Base-by-base conservation (phyloP, 2,888 invertebrate genomes). In the Stenoptilia bipunctidactyla region DNA sequence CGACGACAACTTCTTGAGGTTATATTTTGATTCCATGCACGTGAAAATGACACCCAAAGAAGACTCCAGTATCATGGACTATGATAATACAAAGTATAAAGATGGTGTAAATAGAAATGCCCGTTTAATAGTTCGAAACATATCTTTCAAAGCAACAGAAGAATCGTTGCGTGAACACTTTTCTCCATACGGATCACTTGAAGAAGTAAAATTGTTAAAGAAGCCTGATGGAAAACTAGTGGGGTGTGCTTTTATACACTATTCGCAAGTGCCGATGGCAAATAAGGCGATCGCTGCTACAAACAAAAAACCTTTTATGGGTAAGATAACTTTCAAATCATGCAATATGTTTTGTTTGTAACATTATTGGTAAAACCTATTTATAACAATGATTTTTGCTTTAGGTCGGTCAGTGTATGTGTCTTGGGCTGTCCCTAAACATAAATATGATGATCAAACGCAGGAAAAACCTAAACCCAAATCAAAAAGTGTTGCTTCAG, bases 241-340 rank as follows among this genome's bases (percentile, higher is more conserved):
- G 1, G 97, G 97, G 2, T 96, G 95, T 71, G 95, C 92, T 2
- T 97, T 97, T 71, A 86, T 97, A 1, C 94, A 97, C 64, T 97
- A 89, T 59, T 87, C 87, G 38, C 86, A 87, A 13, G 87, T 92
- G 2, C 88, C 89, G 43, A 89, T 90, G 72, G 97, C 97, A 5
- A 90, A 91, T 12, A 90, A 91, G 58, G 97, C 96, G 1, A 85
- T 92, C 44, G 71, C 86, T 42, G 85, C 89, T 44, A 88, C 89
- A 6, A 90, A 91, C 56, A 89, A 89, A 38, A 88, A 89, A 56
- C 86, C 87, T 37, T 87, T 91, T 49, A 57, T 89, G 46, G 86
- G 87, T 86, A 69, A 70, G 46, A 48, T 35, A 14, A 38, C 15
- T 2, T 25, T 25, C n/a, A n/a, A n/a, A n/a, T n/a, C n/a, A n/a